A percentile compares a stretch with the other conserved stretches of the same genome.
phyloP scores from a whole-genome alignment of 2,888 invertebrate species.

The Lymantria monacha region DNA sequence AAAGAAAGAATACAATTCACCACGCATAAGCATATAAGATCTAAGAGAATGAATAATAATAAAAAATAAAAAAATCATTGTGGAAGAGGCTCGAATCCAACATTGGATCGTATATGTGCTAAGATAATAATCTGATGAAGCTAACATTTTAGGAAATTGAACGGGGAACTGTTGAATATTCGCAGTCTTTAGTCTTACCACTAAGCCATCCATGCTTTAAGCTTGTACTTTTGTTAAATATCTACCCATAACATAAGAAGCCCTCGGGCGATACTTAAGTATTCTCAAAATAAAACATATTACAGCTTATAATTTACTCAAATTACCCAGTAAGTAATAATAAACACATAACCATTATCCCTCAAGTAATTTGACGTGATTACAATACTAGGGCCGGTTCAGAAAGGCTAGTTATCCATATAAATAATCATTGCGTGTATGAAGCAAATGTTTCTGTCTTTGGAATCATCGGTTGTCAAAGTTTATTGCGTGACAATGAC shows the following conservation, averaged over 20 bases:
- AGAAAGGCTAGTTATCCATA: conserved; percentile 23
- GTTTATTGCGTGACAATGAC: conserved; percentile 12
- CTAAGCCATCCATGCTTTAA: too few species aligned
- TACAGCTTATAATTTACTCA: not conserved
- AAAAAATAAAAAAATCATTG: too few species aligned
- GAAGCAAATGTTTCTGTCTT: conserved; percentile 22
- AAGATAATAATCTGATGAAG: too few species aligned
- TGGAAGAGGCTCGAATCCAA: too few species aligned
- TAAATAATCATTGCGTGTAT: conserved; percentile 42
- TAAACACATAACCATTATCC: conserved; percentile 25
- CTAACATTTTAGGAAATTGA: too few species aligned
- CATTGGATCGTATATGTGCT: too few species aligned
- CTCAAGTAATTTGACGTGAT: conserved; percentile 34
- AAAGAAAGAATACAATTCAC: too few species aligned
- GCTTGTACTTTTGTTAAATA: too few species aligned
- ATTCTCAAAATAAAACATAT: not conserved
- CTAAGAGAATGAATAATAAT: too few species aligned
- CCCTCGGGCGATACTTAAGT: not conserved
- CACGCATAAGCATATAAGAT: too few species aligned
- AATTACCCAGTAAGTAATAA: conserved; percentile 23
- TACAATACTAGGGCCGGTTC: conserved; percentile 20
- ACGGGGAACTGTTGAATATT: too few species aligned
- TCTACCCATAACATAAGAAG: not conserved
- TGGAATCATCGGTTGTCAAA: conserved; percentile 28
- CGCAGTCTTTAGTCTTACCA: too few species aligned